Evolutionary conservation across 2,888 invertebrate species (phyloP).

Genomic region (Heliconius cydno): DNA sequence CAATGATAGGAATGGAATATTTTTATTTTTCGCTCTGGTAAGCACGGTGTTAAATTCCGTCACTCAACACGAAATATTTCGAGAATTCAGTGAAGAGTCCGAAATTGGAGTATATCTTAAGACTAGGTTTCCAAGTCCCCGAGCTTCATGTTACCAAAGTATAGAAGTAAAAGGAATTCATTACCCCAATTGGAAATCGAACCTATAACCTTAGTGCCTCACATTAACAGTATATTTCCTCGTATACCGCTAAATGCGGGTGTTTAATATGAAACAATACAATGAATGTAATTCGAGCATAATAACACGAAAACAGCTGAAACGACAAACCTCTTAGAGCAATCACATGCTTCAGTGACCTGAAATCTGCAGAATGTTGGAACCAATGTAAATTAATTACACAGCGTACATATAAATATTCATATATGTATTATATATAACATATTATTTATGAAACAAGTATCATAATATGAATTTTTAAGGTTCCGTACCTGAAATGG

Average conservation of each 20-base stretch:
- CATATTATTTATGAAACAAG: no score
- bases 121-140: background rate
- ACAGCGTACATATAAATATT: slow-evolving; percentile 49
- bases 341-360: slow-evolving; percentile 54
- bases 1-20: background rate
- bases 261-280: slow-evolving; percentile 5
- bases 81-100: background rate
- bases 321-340: slow-evolving; percentile 48
- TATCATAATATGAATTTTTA: background rate
- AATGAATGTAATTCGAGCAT: slow-evolving; percentile 40
- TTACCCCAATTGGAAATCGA: background rate
- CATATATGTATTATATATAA: slow-evolving; percentile 23
- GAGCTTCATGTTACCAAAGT: no score
- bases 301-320: slow-evolving; percentile 38
- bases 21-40: background rate
- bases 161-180: background rate
- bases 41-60: background rate
- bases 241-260: background rate
- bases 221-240: no score
- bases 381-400: slow-evolving; percentile 51
- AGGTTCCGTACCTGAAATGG: no score
- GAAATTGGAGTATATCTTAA: background rate
- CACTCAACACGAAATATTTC: background rate
- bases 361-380: slow-evolving; percentile 47
- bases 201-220: background rate